Evolutionary conservation across 2,888 invertebrate species (phyloP).

Genomic region (Mellilla xanthometata): DNA sequence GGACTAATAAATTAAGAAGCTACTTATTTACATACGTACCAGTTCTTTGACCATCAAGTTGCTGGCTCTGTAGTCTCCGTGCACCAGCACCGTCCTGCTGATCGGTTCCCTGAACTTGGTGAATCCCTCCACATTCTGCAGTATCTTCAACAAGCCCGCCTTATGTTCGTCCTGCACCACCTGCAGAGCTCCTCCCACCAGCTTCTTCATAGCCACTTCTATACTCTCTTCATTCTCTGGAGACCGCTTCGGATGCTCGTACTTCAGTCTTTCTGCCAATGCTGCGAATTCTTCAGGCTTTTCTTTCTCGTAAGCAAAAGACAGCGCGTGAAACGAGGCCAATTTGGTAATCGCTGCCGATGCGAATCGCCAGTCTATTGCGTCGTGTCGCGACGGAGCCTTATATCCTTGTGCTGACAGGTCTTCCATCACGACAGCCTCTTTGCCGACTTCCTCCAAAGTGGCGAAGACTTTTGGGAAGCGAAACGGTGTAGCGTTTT

Average conservation of each 20-base stretch:
- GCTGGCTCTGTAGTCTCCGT: conserved; percentile 55
- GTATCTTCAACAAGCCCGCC: conserved; percentile 31
- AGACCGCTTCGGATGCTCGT: not conserved
- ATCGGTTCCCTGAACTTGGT: conserved; percentile 36
- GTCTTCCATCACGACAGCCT: conserved; percentile 54
- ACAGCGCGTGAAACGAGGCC: conserved; percentile 60
- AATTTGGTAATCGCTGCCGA: conserved; percentile 41
- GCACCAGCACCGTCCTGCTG: conserved; percentile 42
- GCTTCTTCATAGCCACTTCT: conserved; percentile 27
- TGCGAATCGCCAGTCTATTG: conserved; percentile 51
- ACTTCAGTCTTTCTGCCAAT: conserved; percentile 28
- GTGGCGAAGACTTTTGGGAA: conserved; percentile 47
- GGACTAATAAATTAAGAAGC: too few species aligned
- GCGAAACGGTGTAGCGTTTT: conserved; percentile 35
- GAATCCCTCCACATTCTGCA: conserved; percentile 24
- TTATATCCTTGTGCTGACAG: conserved; percentile 43
- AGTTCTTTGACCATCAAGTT: conserved; percentile 39
- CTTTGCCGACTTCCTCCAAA: conserved; percentile 30
- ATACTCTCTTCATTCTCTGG: conserved; percentile 10
- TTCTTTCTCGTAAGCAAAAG: conserved; percentile 53
- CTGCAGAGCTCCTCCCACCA: conserved; percentile 29
- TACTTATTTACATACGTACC: too few species aligned
- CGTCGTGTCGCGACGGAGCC: conserved; percentile 32
- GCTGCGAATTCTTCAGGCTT: conserved; percentile 42
- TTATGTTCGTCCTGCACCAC: conserved; percentile 40